Percentiles rank a stretch among this genome's conserved stretches.
Conservation (phyloP, 2,797 vertebrate genomes). For the Hephaestus fuliginosus region DNA sequence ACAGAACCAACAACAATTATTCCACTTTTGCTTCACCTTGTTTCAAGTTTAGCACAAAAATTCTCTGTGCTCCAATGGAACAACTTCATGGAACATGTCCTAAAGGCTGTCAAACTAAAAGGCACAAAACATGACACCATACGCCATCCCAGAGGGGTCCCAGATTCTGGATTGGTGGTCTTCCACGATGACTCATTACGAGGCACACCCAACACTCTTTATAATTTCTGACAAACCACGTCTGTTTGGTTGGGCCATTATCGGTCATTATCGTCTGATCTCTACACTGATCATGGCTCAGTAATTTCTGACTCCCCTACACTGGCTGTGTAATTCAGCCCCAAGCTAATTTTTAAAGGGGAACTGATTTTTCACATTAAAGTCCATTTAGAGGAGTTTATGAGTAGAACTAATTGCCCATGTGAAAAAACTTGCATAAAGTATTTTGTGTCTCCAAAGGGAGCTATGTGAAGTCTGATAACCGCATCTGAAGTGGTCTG, state of each 20-base stretch:
- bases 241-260: conserved; percentile 1
- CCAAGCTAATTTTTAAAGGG: not conserved
- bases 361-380: not conserved
- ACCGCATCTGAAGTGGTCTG: not conserved
- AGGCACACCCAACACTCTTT: not conserved
- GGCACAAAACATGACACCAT: not conserved
- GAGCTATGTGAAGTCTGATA: not conserved
- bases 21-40: not conserved
- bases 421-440: not conserved
- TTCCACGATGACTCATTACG: not conserved
- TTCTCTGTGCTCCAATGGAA: not conserved
- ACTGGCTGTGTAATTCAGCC: not conserved
- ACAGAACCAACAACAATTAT: not conserved
- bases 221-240: conserved; percentile 5
- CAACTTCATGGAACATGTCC: not conserved
- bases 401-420: not conserved
- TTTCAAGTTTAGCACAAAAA: not conserved
- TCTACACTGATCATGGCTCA: conserved; percentile 1
- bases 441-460: not conserved
- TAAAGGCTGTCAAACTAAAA: not conserved
- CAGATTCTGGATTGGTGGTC: not conserved
- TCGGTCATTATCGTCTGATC: conserved; percentile 8
- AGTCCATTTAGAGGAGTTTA: not conserved
- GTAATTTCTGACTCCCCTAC: conserved; percentile 3
- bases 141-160: not conserved